A percentile compares a stretch with the other conserved stretches of the same genome.
Conservation (phyloP, 2,888 invertebrate species). For the Xylota sylvarum region DNA sequence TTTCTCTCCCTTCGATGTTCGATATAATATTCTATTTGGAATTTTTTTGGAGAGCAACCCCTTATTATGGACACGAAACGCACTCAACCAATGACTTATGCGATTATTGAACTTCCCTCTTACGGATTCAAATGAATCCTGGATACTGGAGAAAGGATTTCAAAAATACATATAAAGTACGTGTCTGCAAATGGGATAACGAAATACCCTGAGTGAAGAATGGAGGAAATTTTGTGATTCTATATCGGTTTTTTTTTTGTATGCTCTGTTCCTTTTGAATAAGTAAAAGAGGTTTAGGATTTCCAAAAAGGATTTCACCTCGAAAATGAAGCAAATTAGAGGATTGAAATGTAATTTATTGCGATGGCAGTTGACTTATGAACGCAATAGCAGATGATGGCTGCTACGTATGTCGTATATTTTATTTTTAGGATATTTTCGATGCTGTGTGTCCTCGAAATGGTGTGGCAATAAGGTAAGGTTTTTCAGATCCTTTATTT, state of each 20-base stretch:
- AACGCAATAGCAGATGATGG: conserved; percentile 72
- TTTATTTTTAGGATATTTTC: conserved; percentile 29
- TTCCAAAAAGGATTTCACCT: conserved; percentile 72
- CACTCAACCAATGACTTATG: conserved; percentile 77
- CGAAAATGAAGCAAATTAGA: conserved; percentile 76
- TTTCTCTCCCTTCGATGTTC: conserved; percentile 7
- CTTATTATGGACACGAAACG: conserved; percentile 71
- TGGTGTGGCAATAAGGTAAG: conserved; percentile 46
- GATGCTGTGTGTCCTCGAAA: conserved; percentile 4
- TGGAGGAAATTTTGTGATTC: conserved; percentile 43
- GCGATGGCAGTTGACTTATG: conserved; percentile 75
- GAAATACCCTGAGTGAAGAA: conserved; percentile 53
- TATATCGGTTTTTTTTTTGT: conserved; percentile 35
- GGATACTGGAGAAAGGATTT: conserved; percentile 62
- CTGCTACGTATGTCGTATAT: conserved; percentile 63
- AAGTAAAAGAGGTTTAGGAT: conserved; percentile 73
- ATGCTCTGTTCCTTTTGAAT: conserved; percentile 49
- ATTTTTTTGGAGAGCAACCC: conserved; percentile 47
- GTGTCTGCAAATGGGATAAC: conserved; percentile 74
- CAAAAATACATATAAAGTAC: conserved; percentile 46
- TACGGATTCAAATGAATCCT: conserved; percentile 65
- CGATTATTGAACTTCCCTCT: conserved; percentile 74
- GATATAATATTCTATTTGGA: conserved; percentile 38
- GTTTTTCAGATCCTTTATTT: conserved; percentile 5
- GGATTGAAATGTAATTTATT: conserved; percentile 76